Evolutionary conservation across 2,113 vertebrate species (phyloP).

Genomic region (Melanerpes aurifrons): DNA sequence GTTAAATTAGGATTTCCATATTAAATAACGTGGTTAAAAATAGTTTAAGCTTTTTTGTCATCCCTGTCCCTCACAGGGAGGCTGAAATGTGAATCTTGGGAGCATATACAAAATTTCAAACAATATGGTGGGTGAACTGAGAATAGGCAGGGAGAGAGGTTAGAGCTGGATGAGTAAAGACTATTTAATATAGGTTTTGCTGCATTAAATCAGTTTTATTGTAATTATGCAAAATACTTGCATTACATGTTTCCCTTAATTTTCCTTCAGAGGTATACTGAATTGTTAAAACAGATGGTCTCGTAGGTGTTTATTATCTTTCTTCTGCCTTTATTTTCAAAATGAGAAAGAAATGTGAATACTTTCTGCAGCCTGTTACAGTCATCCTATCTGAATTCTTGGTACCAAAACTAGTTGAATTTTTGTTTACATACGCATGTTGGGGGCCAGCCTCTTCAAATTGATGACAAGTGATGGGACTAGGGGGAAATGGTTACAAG

Average conservation of each 20-base stretch:
- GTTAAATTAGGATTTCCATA: conserved; percentile 5
- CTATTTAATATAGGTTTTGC: background rate
- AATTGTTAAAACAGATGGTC: background rate
- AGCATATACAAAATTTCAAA: background rate
- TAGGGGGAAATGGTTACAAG: no score
- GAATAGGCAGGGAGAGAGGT: background rate
- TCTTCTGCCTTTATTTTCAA: conserved; percentile 11
- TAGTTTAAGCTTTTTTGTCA: background rate
- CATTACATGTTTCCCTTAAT: background rate
- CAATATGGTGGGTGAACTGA: background rate
- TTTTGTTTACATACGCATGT: background rate
- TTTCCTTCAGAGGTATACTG: background rate
- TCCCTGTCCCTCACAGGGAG: accelerated
- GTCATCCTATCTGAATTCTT: background rate
- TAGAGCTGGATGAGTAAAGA: background rate
- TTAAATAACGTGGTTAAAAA: conserved; percentile 24
- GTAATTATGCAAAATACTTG: background rate
- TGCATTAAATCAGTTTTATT: background rate
- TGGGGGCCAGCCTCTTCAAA: no score
- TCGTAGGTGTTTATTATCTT: conserved; percentile 14
- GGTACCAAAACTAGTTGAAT: background rate
- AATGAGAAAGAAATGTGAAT: background rate
- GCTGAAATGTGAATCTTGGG: background rate
- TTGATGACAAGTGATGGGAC: no score
- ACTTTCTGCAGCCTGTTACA: background rate